These are phyloP conservation scores for Trichogramma pretiosum DNA, from an alignment of 1,140 invertebrate species.

Conservation along the genomic window DNA sequence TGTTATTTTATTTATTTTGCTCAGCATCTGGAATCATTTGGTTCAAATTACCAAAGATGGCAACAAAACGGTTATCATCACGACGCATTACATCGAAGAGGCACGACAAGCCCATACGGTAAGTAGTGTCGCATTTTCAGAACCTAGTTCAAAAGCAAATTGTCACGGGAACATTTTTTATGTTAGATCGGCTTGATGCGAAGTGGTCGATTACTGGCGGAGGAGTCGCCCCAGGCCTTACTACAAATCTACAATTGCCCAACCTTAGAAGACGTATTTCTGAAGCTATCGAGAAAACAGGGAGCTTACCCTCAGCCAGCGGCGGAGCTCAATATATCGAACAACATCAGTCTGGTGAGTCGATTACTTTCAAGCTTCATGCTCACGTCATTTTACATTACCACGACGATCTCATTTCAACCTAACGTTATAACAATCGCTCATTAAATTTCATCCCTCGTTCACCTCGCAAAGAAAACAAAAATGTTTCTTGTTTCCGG, in stretches of 20 bases:
- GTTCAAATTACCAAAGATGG: conserved; percentile 72
- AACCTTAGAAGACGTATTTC: conserved; percentile 86
- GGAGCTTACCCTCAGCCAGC: conserved; percentile 48
- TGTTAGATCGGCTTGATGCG: conserved; percentile 87
- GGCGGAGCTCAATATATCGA: conserved; percentile 59
- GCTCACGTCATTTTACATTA: neutral
- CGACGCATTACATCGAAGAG: conserved; percentile 91
- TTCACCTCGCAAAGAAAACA: too few species aligned
- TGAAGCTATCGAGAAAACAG: conserved; percentile 70
- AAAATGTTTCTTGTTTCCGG: neutral
- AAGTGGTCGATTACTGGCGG: conserved; percentile 79
- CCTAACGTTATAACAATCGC: too few species aligned
- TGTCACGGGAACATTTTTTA: neutral
- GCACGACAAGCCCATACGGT: conserved; percentile 80
- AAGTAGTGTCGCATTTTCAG: too few species aligned
- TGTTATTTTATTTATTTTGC: conserved; percentile 19
- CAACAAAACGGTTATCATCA: conserved; percentile 84
- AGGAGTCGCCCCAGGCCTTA: conserved; percentile 80
- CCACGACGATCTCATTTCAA: neutral
- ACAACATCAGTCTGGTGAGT: conserved; percentile 64
- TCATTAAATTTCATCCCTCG: too few species aligned
- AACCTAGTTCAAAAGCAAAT: neutral
- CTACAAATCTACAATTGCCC: conserved; percentile 74
- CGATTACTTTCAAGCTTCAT: too few species aligned
- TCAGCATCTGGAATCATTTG: conserved; percentile 84